phyloP scores from a whole-genome alignment of 2,888 invertebrate species.

The Melinopterus prodromus region DNA sequence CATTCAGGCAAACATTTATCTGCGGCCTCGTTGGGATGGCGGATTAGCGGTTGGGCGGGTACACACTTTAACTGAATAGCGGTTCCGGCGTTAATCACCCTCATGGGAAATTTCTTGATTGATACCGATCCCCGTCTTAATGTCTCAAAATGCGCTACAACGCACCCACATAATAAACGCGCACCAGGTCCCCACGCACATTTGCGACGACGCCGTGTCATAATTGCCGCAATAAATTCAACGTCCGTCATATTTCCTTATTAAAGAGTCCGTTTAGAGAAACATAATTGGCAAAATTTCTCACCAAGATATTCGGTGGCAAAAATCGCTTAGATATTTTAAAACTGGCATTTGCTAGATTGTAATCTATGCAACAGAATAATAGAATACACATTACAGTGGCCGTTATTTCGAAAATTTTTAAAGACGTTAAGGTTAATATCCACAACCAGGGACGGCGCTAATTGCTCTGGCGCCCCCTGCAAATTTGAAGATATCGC shows the following conservation, averaged over 20 bases:
- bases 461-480: no score
- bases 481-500: no score
- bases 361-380: no score
- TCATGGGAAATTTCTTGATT: conserved; percentile 50
- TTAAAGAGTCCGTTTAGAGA: not conserved
- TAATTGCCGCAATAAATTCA: conserved; percentile 4
- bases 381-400: no score
- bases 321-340: no score
- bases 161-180: conserved; percentile 16
- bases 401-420: no score
- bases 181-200: not conserved
- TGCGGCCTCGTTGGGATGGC: conserved; percentile 29
- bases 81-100: conserved; percentile 48
- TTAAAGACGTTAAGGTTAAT: no score
- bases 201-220: not conserved
- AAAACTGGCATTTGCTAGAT: no score
- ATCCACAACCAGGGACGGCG: no score
- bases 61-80: conserved; percentile 41
- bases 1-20: conserved; percentile 35
- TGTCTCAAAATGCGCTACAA: conserved; percentile 41
- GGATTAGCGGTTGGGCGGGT: conserved; percentile 37
- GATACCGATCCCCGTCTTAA: conserved; percentile 46
- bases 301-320: not conserved
- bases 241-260: not conserved
- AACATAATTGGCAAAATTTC: not conserved